phyloP scores from a whole-genome alignment of 1,140 invertebrate species.

The Drosophila jambulina region DNA sequence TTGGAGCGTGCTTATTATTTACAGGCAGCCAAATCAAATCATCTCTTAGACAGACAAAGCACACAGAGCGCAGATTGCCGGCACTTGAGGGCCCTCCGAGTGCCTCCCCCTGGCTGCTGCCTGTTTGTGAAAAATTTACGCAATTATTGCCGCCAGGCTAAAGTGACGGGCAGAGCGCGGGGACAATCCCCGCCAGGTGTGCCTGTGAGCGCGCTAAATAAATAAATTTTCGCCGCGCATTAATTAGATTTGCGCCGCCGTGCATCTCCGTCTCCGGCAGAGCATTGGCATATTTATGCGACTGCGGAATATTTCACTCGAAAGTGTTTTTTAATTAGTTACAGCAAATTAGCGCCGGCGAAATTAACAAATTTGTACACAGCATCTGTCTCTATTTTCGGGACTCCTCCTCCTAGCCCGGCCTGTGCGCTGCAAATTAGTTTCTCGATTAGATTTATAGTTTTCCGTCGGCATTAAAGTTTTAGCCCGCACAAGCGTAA shows the following conservation, averaged over 20 bases:
- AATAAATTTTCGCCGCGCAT: slow-evolving; percentile 60
- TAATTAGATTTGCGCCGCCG: slow-evolving; percentile 63
- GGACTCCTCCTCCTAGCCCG: background rate
- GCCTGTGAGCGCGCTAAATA: slow-evolving; percentile 43
- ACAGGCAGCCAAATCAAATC: slow-evolving; percentile 69
- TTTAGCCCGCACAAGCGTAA: slow-evolving; percentile 31
- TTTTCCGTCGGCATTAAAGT: slow-evolving; percentile 38
- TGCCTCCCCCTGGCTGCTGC: slow-evolving; percentile 43
- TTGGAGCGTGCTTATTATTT: slow-evolving; percentile 43
- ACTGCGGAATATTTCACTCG: slow-evolving; percentile 57
- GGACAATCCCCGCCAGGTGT: slow-evolving; percentile 19
- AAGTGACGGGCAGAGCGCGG: background rate
- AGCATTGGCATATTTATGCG: slow-evolving; percentile 49
- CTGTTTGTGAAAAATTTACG: slow-evolving; percentile 73
- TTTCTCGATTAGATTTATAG: slow-evolving; percentile 79
- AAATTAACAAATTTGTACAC: slow-evolving; percentile 53
- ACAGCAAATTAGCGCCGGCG: slow-evolving; percentile 57
- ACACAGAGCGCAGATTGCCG: slow-evolving; percentile 54
- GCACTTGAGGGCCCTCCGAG: slow-evolving; percentile 46
- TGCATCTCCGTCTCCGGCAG: slow-evolving; percentile 9
- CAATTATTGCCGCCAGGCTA: slow-evolving; percentile 61
- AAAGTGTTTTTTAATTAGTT: slow-evolving; percentile 82
- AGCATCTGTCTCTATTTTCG: slow-evolving; percentile 23
- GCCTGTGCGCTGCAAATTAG: slow-evolving; percentile 53
- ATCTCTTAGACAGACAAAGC: slow-evolving; percentile 41